These are phyloP conservation scores for Agelas oroides DNA, from an alignment of 37 sponge, comb jelly and placozoan species.

Conservation along the genomic window DNA sequence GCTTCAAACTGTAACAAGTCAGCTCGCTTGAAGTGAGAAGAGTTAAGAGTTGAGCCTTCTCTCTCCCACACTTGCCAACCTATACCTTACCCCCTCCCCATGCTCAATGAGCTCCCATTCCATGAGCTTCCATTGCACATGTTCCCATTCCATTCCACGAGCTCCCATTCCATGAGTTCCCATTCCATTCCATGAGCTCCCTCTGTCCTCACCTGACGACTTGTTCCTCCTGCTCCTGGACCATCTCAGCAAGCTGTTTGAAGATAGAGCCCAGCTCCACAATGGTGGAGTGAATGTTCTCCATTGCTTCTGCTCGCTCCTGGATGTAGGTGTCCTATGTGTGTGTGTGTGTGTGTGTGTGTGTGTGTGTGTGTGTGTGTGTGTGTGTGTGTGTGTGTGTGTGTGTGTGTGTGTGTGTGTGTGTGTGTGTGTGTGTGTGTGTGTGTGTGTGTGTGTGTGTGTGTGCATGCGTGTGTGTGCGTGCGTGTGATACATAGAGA, in stretches of 20 bases:
- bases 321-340: conserved; percentile 83
- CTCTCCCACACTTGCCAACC: too few species aligned
- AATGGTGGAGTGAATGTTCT: conserved; percentile 95
- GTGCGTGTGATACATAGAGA: too few species aligned
- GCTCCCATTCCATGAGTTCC: too few species aligned
- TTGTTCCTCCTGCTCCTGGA: conserved; percentile 96
- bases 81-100: too few species aligned
- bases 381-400: background rate
- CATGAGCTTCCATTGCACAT: too few species aligned
- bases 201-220: conserved; percentile 74
- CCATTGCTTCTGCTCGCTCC: conserved; percentile 95
- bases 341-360: conserved; percentile 5
- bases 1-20: background rate
- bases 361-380: background rate
- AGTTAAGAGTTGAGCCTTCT: too few species aligned
- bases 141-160: too few species aligned
- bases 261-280: conserved; percentile 96
- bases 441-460: background rate
- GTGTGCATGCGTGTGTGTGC: background rate
- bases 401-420: background rate
- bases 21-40: too few species aligned
- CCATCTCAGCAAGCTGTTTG: conserved; percentile 96
- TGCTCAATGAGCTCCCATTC: too few species aligned
- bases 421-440: conserved; percentile 10
- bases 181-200: too few species aligned